These are phyloP conservation scores for Solea solea DNA, from an alignment of 2,113 vertebrate species.

Conservation along the genomic window DNA sequence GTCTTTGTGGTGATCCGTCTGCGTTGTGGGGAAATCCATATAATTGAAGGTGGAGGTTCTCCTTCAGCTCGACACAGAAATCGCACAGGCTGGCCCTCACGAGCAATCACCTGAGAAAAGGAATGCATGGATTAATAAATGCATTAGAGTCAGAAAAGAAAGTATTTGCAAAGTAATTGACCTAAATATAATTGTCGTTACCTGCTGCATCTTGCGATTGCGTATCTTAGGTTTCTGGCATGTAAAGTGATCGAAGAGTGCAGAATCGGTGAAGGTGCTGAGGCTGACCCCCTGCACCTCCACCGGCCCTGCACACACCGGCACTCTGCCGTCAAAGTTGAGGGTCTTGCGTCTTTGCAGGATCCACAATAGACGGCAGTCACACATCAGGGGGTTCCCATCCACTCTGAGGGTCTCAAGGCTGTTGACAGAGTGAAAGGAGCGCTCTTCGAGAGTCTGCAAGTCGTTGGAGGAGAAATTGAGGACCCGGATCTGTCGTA, in stretches of 20 bases:
- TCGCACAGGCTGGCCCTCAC: constrained; percentile 88
- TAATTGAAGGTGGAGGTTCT: constrained; percentile 89
- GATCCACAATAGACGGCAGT: constrained; percentile 98
- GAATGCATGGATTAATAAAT: constrained; percentile 13
- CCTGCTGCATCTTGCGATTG: constrained; percentile 91
- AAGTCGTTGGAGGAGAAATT: constrained; percentile 94
- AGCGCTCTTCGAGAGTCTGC: constrained; percentile 91
- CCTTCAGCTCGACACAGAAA: constrained; percentile 94
- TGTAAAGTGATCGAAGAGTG: constrained; percentile 95
- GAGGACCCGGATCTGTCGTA: constrained; percentile 94
- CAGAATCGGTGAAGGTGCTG: constrained; percentile 89
- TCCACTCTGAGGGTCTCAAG: constrained; percentile 95
- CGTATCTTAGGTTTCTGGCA: constrained; percentile 96
- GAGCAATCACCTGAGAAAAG: constrained; percentile 74
- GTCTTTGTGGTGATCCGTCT: constrained; percentile 85
- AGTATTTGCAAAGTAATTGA: not conserved
- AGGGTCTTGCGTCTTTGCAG: constrained; percentile 94
- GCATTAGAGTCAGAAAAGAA: not conserved
- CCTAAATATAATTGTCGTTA: constrained; percentile 35
- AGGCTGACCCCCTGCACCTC: constrained; percentile 92
- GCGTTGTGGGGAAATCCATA: constrained; percentile 95
- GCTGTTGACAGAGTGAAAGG: constrained; percentile 96
- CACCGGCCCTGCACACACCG: constrained; percentile 89
- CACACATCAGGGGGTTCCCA: constrained; percentile 93
- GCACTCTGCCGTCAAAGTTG: constrained; percentile 93